Percentiles rank a stretch among this genome's conserved stretches.
Conservation (phyloP, 2,113 vertebrate species). For the Onychostoma macrolepis region DNA sequence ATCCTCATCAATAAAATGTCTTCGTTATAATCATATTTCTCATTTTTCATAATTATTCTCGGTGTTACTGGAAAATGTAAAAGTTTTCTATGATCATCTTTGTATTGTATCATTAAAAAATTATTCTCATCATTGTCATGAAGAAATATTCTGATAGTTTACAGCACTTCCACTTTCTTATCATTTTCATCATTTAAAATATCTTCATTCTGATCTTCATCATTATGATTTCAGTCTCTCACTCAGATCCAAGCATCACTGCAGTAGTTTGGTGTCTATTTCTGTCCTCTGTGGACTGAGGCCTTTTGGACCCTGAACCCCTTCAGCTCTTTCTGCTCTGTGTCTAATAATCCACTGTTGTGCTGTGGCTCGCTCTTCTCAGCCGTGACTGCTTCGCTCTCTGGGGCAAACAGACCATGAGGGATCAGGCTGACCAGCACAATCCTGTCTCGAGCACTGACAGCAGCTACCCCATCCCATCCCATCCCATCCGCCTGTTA, state of each 20-base stretch:
- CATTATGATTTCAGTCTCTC: slow-evolving; percentile 3
- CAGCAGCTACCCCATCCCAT: not conserved
- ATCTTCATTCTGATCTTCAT: not conserved
- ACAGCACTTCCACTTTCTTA: not conserved
- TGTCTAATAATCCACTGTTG: slow-evolving; percentile 42
- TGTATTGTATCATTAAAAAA: not conserved
- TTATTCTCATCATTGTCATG: not conserved
- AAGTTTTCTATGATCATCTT: not conserved
- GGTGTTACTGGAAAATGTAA: not conserved
- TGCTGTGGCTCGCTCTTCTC: slow-evolving; percentile 37
- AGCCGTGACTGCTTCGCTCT: slow-evolving; percentile 16
- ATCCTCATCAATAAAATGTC: not conserved
- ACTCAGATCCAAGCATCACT: not conserved
- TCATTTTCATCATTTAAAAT: not conserved
- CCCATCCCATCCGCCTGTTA: not conserved
- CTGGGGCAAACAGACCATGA: slow-evolving; percentile 28
- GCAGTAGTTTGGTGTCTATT: slow-evolving; percentile 28
- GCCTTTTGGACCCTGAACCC: slow-evolving; percentile 7
- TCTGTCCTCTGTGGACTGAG: slow-evolving; percentile 14
- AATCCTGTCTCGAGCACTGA: slow-evolving; percentile 7
- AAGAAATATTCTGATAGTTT: not conserved
- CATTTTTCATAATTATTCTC: not conserved
- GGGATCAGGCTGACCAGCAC: slow-evolving; percentile 37
- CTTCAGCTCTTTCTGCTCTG: slow-evolving; percentile 5
- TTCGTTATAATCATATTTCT: not conserved